Evolutionary conservation across 2,113 vertebrate genomes (phyloP).

Genomic region (Aviceda subcristata): DNA sequence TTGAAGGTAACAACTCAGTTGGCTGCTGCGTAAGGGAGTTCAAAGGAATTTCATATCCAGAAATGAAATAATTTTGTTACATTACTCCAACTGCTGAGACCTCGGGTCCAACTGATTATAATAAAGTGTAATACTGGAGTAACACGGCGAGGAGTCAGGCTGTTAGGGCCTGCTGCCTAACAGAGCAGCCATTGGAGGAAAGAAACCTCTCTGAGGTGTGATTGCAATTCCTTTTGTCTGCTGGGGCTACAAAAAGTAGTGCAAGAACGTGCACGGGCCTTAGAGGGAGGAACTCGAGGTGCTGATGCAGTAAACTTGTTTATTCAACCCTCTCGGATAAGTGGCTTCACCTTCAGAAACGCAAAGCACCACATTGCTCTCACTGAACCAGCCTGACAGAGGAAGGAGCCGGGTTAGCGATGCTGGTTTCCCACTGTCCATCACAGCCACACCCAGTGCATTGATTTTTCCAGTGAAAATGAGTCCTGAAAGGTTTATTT

Average conservation of each 20-base stretch:
- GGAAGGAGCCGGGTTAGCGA: neutral
- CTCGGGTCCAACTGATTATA: neutral
- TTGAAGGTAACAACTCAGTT: neutral
- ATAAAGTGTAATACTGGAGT: neutral
- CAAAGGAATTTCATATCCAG: neutral
- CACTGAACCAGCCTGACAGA: neutral
- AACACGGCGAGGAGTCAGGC: fast-evolving
- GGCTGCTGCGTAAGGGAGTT: neutral
- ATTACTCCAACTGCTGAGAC: neutral
- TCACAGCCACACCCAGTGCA: neutral
- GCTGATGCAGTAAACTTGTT: neutral
- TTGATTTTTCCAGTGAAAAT: neutral
- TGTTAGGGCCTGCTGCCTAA: neutral
- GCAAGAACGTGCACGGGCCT: neutral
- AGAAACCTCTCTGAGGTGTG: neutral
- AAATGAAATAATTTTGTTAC: neutral
- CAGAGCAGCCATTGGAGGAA: neutral
- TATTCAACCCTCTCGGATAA: neutral
- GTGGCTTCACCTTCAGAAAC: neutral
- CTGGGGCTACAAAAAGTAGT: neutral
- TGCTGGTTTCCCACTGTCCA: neutral
- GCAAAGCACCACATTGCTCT: neutral
- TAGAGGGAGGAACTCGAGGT: neutral
- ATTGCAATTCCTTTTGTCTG: neutral
- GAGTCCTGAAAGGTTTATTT: neutral